A percentile compares a stretch with the other conserved stretches of the same genome.
Conservation (phyloP, 2,797 vertebrate species). For the Astyanax mexicanus region DNA sequence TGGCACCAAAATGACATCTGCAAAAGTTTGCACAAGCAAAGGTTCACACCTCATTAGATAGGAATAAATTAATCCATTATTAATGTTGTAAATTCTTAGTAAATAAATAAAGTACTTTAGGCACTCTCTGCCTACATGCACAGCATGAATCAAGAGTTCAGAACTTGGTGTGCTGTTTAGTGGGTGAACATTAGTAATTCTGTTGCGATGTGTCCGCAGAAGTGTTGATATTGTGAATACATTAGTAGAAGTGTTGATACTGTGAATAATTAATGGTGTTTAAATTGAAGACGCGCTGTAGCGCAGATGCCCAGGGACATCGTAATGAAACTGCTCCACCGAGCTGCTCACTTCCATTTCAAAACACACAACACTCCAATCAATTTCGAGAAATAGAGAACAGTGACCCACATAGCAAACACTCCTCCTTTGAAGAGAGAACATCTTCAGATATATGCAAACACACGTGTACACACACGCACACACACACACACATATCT, state of each 20-base stretch:
- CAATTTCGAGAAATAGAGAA: background rate
- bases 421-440: background rate
- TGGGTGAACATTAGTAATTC: constrained; percentile 15
- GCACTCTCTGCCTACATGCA: background rate
- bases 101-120: background rate
- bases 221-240: constrained; percentile 43
- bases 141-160: background rate
- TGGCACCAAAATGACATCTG: background rate
- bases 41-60: background rate
- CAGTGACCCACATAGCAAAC: constrained; percentile 11
- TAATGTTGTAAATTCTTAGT: background rate
- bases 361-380: constrained; percentile 41
- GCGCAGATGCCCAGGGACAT: constrained; percentile 31
- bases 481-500: constrained; percentile 16
- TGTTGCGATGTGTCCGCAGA: constrained; percentile 19
- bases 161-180: background rate
- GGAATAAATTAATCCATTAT: background rate
- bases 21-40: background rate
- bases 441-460: constrained; percentile 19
- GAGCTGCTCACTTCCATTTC: constrained; percentile 42
- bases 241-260: constrained; percentile 45
- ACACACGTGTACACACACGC: constrained; percentile 7
- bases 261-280: constrained; percentile 53
- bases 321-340: constrained; percentile 29
- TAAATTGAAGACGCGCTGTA: constrained; percentile 38